phyloP scores from a whole-genome alignment of 2,113 vertebrate genomes.

The Catharus bicknelli region DNA sequence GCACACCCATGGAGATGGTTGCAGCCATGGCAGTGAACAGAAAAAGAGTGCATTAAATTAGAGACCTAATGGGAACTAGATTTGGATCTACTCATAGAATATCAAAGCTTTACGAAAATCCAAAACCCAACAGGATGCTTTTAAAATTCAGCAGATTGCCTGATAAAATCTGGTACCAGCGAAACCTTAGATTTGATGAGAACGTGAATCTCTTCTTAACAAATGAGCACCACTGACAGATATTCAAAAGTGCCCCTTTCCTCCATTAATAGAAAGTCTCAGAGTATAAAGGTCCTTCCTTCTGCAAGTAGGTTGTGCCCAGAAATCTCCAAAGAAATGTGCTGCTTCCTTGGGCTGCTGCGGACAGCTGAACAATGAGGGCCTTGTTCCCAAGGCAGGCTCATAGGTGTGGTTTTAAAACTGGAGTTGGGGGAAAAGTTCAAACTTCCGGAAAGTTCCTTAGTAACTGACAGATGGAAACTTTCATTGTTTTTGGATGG shows the following conservation, averaged over 20 bases:
- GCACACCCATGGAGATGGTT: accelerated
- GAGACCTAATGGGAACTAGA: slow-evolving; percentile 16
- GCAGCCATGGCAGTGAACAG: neutral
- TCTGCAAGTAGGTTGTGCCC: neutral
- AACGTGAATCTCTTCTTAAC: neutral
- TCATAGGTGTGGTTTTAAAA: slow-evolving; percentile 33
- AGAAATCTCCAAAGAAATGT: slow-evolving; percentile 1
- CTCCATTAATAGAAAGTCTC: neutral
- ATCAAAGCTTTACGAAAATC: slow-evolving; percentile 15
- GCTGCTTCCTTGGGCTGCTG: neutral
- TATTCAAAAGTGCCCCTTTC: neutral
- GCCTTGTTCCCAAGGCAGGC: slow-evolving; percentile 33
- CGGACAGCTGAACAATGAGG: slow-evolving; percentile 25
- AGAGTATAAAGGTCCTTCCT: neutral
- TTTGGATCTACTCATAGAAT: slow-evolving; percentile 28
- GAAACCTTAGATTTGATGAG: slow-evolving; percentile 56
- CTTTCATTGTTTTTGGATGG: neutral
- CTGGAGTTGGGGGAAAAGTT: neutral
- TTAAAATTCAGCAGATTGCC: slow-evolving; percentile 32
- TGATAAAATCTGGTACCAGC: slow-evolving; percentile 8
- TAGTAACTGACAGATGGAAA: neutral
- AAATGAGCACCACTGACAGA: neutral
- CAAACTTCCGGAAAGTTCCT: neutral
- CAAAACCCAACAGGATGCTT: slow-evolving; percentile 4
- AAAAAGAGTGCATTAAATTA: neutral